Conservation (phyloP, 2,113 vertebrate genomes). For the Pungitius pungitius region DNA sequence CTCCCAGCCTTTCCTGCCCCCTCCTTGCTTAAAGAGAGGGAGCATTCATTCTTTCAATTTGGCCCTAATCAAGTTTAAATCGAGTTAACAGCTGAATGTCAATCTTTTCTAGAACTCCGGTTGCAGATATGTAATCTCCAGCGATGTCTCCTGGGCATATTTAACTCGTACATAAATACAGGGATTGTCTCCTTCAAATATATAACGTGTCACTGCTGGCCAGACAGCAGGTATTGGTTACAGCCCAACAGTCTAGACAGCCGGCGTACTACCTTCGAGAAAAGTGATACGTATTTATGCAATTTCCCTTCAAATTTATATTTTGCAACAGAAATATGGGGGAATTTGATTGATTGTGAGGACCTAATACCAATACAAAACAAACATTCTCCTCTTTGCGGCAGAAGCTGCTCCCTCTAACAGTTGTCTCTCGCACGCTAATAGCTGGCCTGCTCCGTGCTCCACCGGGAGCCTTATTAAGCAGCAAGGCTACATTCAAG, state of each 20-base stretch:
- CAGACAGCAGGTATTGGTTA: conserved; percentile 78
- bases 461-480: conserved; percentile 58
- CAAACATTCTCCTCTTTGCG: conserved; percentile 1
- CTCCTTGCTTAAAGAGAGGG: conserved; percentile 56
- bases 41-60: conserved; percentile 81
- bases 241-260: conserved; percentile 78
- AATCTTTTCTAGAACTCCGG: conserved; percentile 74
- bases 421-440: conserved; percentile 13
- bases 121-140: conserved; percentile 81
- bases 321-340: conserved; percentile 24
- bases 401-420: conserved; percentile 1
- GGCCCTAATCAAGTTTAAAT: conserved; percentile 81
- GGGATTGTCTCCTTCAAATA: conserved; percentile 82
- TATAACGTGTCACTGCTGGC: conserved; percentile 78
- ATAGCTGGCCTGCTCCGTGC: conserved; percentile 26
- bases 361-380: conserved; percentile 26
- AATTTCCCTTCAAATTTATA: conserved; percentile 42
- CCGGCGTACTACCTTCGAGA: conserved; percentile 46
- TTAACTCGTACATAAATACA: conserved; percentile 83
- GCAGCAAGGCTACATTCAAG: conserved; percentile 42
- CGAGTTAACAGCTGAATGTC: conserved; percentile 79
- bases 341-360: not conserved
- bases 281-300: conserved; percentile 57
- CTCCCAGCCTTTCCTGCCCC: conserved; percentile 34
- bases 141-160: conserved; percentile 77